Evolutionary conservation across 2,113 vertebrate genomes (phyloP), one percentile per base, ranked within the genome.

Genomic region (Puntigrus tetrazona): DNA sequence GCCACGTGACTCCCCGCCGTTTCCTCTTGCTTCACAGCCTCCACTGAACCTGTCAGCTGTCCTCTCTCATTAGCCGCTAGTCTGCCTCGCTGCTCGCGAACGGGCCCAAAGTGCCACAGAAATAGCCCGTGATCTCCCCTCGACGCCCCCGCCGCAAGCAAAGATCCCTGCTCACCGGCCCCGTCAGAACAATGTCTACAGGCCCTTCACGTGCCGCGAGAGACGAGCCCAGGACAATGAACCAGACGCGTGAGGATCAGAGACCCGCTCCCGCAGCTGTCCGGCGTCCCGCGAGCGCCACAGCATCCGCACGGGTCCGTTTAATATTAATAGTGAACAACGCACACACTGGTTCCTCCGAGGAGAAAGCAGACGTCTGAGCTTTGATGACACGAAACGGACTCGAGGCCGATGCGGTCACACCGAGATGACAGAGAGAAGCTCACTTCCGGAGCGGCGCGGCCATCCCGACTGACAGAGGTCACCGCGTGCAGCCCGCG

Each of bases 41-140:
- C 89, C 72, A 18, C 78, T 91, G 91, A 93, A 92, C 91, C 93
- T 88, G 90, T 88, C 90, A 87, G 88, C 91, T 93, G 94, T 92
- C 93, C 84, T 80, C 61, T 91, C 88, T 90, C 87, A 88, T 93
- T 92, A 93, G 86, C 1, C 13, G 83, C 85, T 76, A 45, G 84
- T 89, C 72, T 47, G 72, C 14, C 25, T 75, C 43, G 72, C 87
- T 59, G 85, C 57, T 55, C 9, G 10, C 81, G 85, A 91, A 91
- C 86, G 88, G 61, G 69, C 77, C 88, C 80, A 31, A 55, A 88
- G 89, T 84, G 88, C 78, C 78, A 67, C 78, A 1, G 74, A 87
- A 61, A 86, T 86, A 89, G 84, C 89, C 83, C 83, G n/a, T 18
- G 20, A 22, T 86, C 55, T 29, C 85, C 47, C 55, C 67, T 83